Conservation (phyloP, 2,797 vertebrate genomes). For the Hippopotamyrus pictus region DNA sequence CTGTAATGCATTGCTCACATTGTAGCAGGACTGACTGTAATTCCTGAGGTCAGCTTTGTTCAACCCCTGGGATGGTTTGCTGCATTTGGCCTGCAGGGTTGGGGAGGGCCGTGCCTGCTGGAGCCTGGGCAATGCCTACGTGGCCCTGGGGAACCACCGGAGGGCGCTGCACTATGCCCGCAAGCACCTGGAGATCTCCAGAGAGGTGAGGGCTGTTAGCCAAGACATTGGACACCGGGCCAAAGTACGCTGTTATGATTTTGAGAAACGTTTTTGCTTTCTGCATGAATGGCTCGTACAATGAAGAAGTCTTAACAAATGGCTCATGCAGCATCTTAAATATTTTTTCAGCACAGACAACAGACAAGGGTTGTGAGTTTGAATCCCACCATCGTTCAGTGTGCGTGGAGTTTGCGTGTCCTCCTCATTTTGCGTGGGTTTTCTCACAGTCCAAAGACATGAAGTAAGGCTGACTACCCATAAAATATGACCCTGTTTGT, state of each 20-base stretch:
- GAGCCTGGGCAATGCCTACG: conserved; percentile 90
- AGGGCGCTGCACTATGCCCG: conserved; percentile 83
- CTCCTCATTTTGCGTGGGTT: neutral
- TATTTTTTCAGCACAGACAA: neutral
- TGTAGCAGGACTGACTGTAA: neutral
- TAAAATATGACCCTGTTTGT: neutral
- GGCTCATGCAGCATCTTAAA: neutral
- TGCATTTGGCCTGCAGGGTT: conserved; percentile 62
- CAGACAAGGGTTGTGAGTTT: neutral
- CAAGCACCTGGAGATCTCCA: conserved; percentile 89
- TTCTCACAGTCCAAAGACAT: neutral
- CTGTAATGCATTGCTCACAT: neutral
- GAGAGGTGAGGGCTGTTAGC: conserved; percentile 67
- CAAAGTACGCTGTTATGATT: neutral
- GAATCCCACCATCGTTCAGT: neutral
- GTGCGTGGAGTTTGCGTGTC: neutral
- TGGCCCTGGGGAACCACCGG: conserved; percentile 81
- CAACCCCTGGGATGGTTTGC: neutral
- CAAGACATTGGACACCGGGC: neutral
- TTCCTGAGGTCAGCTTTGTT: neutral
- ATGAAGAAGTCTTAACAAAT: neutral
- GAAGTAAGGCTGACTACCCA: neutral
- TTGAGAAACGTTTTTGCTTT: neutral
- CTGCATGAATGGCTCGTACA: neutral
- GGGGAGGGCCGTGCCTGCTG: conserved; percentile 94